Base-by-base conservation (phyloP, 2,113 vertebrate genomes). In the Hypocryptadius cinnamomeus region DNA sequence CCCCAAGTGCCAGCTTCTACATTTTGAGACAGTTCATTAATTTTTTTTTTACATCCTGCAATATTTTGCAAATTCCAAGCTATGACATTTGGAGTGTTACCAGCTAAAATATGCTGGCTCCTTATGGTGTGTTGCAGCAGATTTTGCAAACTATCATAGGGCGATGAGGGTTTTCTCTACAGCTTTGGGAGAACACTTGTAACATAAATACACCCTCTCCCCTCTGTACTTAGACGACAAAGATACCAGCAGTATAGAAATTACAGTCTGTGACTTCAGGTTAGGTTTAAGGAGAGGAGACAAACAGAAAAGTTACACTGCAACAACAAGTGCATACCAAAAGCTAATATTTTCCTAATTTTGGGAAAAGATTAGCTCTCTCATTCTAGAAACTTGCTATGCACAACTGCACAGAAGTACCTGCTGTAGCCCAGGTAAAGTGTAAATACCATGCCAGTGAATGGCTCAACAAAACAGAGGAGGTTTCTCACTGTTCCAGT, bases 81-180 rank as follows among this genome's bases (percentile, higher is more conserved):
- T 84, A 68, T n/a, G 83, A 92, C 94, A 93, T 92, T 92, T 95
- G 94, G 70, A 96, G 73, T 61, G 83, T 72, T 92, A 95, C 84
- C 80, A 96, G 69, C 77, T 94, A 92, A 96, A 96, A 96, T 92
- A 94, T 96, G 96, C 81, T 91, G 89, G 31, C 84, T 89, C 94
- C 96, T 94, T 94, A 87, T 95, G 95, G 92, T 64, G 89, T 79
- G 73, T 93, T 92, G 65, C 61, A 85, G 78, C 2, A 14, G 77
- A 92, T 93, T 96, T 84, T 87, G 80, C 90, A 87, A 87, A 82
- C 69, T 94, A 65, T 93, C 91, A 94, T 5, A 0, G 84, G 77
- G 84, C 0, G 0, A 48, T 0, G 5, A 92, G 84, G 54, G 80
- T 89, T 87, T 94, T 89, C 84, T 65, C 78, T 45, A 72, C 73